Base-by-base conservation (phyloP, 2,888 invertebrate species). In the Dasysyrphus albostriatus region DNA sequence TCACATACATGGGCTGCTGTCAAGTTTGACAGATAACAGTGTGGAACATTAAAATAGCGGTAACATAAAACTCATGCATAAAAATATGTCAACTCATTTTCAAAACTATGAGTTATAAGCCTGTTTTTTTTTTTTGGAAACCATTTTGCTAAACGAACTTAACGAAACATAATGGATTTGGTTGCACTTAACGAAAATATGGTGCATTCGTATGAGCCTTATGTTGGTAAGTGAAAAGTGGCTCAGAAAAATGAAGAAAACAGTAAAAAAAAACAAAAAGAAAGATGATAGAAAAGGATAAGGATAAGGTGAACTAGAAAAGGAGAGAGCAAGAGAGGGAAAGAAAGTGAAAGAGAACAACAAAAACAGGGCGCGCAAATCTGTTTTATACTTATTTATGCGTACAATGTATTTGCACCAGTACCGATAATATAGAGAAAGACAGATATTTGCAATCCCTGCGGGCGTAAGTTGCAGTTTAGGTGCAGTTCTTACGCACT, bases 121-220 rank as follows among this genome's bases (percentile, higher is more conserved):
- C 63, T 24, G 24, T 24, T 37, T 14, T 42, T n/a, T 16, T 49
- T 49, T 39, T 16, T 7, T 47, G 44, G 34, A 63, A 14, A 47
- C 39, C 54, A 63, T 49, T 76, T 47, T 65, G 39, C 14, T 59
- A 51, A 51, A 80, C 80, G 65, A 58, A 44, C 49, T 65, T 72
- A 72, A 70, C 80, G 63, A 59, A 78, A 78, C n/a, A 56, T 75
- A 32, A 81, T 65, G 47, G 47, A 77, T 73, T 73, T 81, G 76
- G 73, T 77, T 73, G 73, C 72, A 32, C 69, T 42, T 63, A 78
- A 54, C 81, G 58, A 78, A 78, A 70, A 65, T 34, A 85, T 85
- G 85, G 85, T 85, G 85, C 82, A 85, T 79, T 84, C 83, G 80
- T 51, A 67, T 78, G 84, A 83, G 88, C 83, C 80, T 58, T 84